phyloP scores from a whole-genome alignment of 1,140 invertebrate genomes.

The Zaprionus kolodkinae region DNA sequence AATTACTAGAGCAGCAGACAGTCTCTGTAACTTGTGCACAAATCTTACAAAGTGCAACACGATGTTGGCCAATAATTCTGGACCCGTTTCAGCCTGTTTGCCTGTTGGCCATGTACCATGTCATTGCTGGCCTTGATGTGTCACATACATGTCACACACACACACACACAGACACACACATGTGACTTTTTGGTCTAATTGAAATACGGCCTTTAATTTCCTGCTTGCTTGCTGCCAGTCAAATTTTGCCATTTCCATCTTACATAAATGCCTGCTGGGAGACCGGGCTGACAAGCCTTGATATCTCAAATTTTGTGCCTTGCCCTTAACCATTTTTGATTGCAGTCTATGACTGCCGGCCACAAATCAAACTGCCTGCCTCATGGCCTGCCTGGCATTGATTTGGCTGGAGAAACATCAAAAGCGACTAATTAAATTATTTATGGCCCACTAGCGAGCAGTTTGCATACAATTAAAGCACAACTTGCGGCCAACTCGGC shows the following conservation, averaged over 20 bases:
- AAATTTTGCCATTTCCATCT: conserved; percentile 27
- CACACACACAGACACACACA: conserved; percentile 1
- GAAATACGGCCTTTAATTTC: conserved; percentile 54
- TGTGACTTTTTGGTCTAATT: conserved; percentile 17
- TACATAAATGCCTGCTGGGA: conserved; percentile 14
- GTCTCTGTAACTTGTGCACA: conserved; percentile 10
- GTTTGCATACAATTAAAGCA: conserved; percentile 46
- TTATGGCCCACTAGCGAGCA: conserved; percentile 17
- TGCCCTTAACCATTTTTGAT: conserved; percentile 13
- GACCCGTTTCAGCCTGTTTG: not conserved
- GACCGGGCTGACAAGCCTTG: not conserved
- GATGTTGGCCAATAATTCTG: conserved; percentile 20
- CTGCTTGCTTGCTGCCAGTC: conserved; percentile 18
- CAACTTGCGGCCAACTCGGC: conserved; percentile 12
- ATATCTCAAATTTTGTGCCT: conserved; percentile 10
- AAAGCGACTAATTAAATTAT: conserved; percentile 38
- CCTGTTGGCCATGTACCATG: conserved; percentile 18
- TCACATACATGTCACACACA: not conserved
- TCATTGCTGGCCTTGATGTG: conserved; percentile 36
- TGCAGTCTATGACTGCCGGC: conserved; percentile 18
- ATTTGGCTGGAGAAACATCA: conserved; percentile 22
- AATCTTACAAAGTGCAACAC: conserved; percentile 55
- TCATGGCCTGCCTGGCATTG: conserved; percentile 12
- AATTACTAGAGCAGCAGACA: not conserved
- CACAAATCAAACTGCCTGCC: conserved; percentile 28